These are phyloP conservation scores for Lithophane semibrunnea DNA, from an alignment of 2,888 invertebrate genomes.

Conservation along the genomic window DNA sequence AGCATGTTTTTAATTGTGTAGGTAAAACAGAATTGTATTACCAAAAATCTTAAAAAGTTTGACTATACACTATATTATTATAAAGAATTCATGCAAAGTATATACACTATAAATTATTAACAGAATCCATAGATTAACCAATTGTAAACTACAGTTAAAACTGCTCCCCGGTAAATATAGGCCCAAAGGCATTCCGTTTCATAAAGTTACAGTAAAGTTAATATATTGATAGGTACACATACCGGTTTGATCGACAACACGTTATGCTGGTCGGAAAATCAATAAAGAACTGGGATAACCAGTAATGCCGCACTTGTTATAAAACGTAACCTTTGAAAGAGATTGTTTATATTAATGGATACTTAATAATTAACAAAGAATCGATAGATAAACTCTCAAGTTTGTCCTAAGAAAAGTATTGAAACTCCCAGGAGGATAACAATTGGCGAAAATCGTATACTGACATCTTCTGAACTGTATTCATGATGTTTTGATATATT, in stretches of 20 bases:
- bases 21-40: background rate
- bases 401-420: background rate
- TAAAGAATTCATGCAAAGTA: background rate
- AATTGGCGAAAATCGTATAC: background rate
- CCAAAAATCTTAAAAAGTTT: background rate
- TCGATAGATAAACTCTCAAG: background rate
- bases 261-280: slow-evolving; percentile 11
- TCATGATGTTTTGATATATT: background rate
- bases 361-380: background rate
- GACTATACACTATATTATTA: background rate
- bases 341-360: background rate
- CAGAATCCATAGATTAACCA: background rate
- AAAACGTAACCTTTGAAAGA: background rate
- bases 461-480: background rate
- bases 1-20: background rate
- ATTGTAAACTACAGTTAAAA: slow-evolving; percentile 11
- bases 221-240: slow-evolving; percentile 29
- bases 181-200: slow-evolving; percentile 28
- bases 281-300: slow-evolving; percentile 16
- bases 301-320: background rate
- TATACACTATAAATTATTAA: background rate
- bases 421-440: background rate
- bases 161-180: slow-evolving; percentile 5
- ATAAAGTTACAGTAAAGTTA: slow-evolving; percentile 48
- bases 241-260: slow-evolving; percentile 27